These are phyloP conservation scores for Torymus auratus DNA, from an alignment of 2,888 invertebrate species.

Conservation along the genomic window DNA sequence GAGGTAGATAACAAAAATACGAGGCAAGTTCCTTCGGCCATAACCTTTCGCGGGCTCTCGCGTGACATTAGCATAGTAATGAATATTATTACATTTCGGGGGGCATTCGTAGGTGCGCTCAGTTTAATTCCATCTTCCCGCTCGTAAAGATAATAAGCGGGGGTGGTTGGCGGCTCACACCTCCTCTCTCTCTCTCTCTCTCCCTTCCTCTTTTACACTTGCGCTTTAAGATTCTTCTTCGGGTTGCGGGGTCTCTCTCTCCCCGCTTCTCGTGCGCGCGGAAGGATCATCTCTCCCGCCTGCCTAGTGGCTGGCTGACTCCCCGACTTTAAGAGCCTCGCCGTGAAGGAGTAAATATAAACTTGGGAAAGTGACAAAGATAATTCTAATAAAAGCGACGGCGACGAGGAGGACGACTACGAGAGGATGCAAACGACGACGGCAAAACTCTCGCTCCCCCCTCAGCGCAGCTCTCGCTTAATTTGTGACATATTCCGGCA, in stretches of 20 bases:
- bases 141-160: constrained; percentile 77
- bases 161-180: constrained; percentile 65
- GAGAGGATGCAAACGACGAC: constrained; percentile 69
- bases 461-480: constrained; percentile 70
- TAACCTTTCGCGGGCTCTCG: constrained; percentile 68
- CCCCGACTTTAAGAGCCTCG: constrained; percentile 73
- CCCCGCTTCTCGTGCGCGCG: not conserved
- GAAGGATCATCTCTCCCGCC: constrained; percentile 16
- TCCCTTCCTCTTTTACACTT: constrained; percentile 44
- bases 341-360: constrained; percentile 75
- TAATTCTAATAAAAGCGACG: constrained; percentile 77
- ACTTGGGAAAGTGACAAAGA: constrained; percentile 77
- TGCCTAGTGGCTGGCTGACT: constrained; percentile 10
- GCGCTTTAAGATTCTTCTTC: constrained; percentile 56
- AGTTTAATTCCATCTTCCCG: constrained; percentile 77
- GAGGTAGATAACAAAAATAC: constrained; percentile 70
- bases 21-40: constrained; percentile 73
- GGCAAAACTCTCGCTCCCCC: constrained; percentile 44
- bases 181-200: constrained; percentile 37
- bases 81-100: constrained; percentile 77
- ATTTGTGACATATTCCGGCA: constrained; percentile 76
- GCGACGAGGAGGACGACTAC: constrained; percentile 69
- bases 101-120: constrained; percentile 69
- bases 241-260: constrained; percentile 17
- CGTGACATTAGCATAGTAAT: constrained; percentile 77